Evolutionary conservation across 2,113 vertebrate genomes (phyloP), one percentile per base, ranked within the genome.

Genomic region (Chascanopsetta lugubris): DNA sequence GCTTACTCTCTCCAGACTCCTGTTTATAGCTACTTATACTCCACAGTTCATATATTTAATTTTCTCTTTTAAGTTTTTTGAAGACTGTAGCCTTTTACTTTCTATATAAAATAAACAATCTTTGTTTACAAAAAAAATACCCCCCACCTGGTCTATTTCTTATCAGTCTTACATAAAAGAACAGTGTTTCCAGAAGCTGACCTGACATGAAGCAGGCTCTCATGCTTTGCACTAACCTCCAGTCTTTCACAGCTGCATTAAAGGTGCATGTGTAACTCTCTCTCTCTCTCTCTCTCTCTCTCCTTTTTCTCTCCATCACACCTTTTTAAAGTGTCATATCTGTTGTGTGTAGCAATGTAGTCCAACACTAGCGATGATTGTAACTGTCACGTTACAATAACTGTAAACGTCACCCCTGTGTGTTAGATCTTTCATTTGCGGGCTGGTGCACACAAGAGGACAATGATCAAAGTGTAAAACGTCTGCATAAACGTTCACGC

Each of bases 81-180:
- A 85, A 89, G 82, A 89, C 81, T 94, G 92, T 94, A 94, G 93
- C 88, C n/a, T 80, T 84, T 89, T 92, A 91, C 58, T 69, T 91
- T 90, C 88, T 84, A 88, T 90, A 43, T 81, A 87, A 88, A 96
- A 94, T 95, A 95, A 95, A 94, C 78, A 79, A 80, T 24, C 83
- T 93, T 94, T 93, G 91, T 91, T 89, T 92, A 12, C 17, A 48
- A 46, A 90, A 75, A 85, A 88, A 77, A 36, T 60, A 83, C 75
- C 76, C 67, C 67, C 43, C 27, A 73, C 63, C 58, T 88, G 80
- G 81, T 88, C 71, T 86, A 76, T 86, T 85, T 87, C 63, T 90
- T 87, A 34, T 55, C 27, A 63, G 45, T 45, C 46, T 30, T 24
- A n/a, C n/a, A n/a, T n/a, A 42, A 22, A 54, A 47, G 1, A 46